phyloP scores from a whole-genome alignment of 2,888 invertebrate species.

The Nipponacmea schrenckii region DNA sequence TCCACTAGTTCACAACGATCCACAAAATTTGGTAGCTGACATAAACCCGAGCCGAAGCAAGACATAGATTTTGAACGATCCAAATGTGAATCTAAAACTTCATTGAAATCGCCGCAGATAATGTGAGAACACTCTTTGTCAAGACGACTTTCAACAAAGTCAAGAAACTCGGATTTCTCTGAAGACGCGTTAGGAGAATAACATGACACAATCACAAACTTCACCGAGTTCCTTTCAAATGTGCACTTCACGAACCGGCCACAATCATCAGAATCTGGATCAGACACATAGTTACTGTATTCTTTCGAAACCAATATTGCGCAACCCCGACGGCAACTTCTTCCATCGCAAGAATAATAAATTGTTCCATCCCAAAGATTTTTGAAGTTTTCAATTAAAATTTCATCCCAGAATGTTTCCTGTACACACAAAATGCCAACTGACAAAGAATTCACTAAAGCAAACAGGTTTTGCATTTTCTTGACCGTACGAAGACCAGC shows the following conservation, averaged over 20 bases:
- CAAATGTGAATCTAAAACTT: too few species aligned
- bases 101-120: too few species aligned
- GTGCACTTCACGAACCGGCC: background rate
- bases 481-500: background rate
- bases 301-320: background rate
- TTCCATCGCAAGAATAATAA: conserved; percentile 3
- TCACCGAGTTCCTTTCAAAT: background rate
- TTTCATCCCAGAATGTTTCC: background rate
- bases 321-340: background rate
- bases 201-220: background rate
- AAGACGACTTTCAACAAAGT: background rate
- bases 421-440: background rate
- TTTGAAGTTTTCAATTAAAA: background rate
- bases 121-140: too few species aligned
- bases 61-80: background rate
- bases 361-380: background rate
- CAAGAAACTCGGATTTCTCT: background rate
- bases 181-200: background rate
- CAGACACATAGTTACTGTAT: background rate
- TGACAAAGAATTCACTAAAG: background rate
- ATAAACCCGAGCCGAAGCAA: background rate
- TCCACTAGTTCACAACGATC: background rate
- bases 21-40: background rate
- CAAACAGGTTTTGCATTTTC: background rate
- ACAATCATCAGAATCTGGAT: background rate